Evolutionary conservation across 2,113 vertebrate genomes (phyloP), one percentile per base, ranked within the genome.

Genomic region (Campylorhamphus procurvoides): DNA sequence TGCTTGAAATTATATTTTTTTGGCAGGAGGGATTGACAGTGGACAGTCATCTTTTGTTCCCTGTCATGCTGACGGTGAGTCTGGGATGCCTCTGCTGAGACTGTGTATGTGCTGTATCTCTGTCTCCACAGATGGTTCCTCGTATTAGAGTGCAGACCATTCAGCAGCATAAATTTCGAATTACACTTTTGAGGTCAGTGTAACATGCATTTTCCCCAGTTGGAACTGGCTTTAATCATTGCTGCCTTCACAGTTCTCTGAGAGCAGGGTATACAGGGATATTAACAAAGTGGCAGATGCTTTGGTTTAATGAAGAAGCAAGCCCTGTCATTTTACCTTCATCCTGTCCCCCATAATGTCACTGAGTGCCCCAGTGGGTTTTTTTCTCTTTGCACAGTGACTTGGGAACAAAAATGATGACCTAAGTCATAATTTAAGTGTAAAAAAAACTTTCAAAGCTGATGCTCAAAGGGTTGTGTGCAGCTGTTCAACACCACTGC

Each of bases 251-350:
- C 74, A 68, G 31, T 62, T 74, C 60, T 67, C 52, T 67, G 59
- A 44, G 72, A 92, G 47, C 14, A 52, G 64, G 20, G 56, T 27
- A 6, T 88, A 10, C 73, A 77, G 73, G 60, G 92, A 62, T 67
- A 82, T 77, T 67, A 67, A 66, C 35, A 20, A 74, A 78, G 80
- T 44, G 28, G 52, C 89, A 87, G 80, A 75, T 89, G 89, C 73
- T 84, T 89, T 87, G 73, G 29, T 68, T 81, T 72, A 90, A 77
- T 91, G 78, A 79, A 93, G 72, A 90, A 90, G 79, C 55, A 68
- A 86, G 59, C 17, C 18, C 33, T 71, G 81, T 89, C 69, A 60
- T 63, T 74, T 46, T 81, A 35, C 52, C 63, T 83, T 80, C 53
- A 66, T 72, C 39, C n/a, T 66, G 13, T 79, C 17, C 22, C 46